Percentiles rank a stretch among this genome's conserved stretches.
Evolutionary conservation across 2,888 invertebrate genomes (phyloP).

Genomic region (Cephus sareptanus): DNA sequence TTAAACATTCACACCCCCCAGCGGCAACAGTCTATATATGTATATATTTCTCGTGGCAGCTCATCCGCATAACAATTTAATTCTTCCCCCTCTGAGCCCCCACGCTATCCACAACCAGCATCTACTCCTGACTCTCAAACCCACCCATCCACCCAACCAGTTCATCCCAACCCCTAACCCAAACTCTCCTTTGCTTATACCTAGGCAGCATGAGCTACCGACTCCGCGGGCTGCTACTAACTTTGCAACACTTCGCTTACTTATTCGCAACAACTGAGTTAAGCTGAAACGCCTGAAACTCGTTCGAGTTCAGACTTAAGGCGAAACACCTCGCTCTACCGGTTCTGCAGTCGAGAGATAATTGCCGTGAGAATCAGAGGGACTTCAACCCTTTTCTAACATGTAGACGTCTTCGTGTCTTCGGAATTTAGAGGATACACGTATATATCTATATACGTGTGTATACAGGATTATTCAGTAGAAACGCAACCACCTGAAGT

Average conservation of each 20-base stretch:
- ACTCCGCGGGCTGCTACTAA: slow-evolving; percentile 30
- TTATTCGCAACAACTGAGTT: slow-evolving; percentile 65
- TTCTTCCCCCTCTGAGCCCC: slow-evolving; percentile 37
- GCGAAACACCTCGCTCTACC: slow-evolving; percentile 47
- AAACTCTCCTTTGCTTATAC: too few relatives aligned
- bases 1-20: slow-evolving; percentile 59
- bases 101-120: too few relatives aligned
- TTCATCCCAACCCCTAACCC: too few relatives aligned
- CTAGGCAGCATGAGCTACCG: too few relatives aligned
- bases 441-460: too few relatives aligned
- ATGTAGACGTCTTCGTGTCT: slow-evolving; percentile 12
- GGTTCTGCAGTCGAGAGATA: slow-evolving; percentile 53
- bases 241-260: slow-evolving; percentile 65
- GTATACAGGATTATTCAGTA: too few relatives aligned
- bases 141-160: not conserved
- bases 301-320: slow-evolving; percentile 52
- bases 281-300: slow-evolving; percentile 47
- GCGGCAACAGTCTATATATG: slow-evolving; percentile 42
- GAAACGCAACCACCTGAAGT: too few relatives aligned
- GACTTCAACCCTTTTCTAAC: slow-evolving; percentile 15
- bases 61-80: slow-evolving; percentile 65
- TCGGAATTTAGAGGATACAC: not conserved
- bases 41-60: slow-evolving; percentile 50
- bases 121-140: not conserved
- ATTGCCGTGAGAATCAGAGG: slow-evolving; percentile 39